Evolutionary conservation across 2,113 vertebrate genomes (phyloP).

Genomic region (Hydropotes inermis): DNA sequence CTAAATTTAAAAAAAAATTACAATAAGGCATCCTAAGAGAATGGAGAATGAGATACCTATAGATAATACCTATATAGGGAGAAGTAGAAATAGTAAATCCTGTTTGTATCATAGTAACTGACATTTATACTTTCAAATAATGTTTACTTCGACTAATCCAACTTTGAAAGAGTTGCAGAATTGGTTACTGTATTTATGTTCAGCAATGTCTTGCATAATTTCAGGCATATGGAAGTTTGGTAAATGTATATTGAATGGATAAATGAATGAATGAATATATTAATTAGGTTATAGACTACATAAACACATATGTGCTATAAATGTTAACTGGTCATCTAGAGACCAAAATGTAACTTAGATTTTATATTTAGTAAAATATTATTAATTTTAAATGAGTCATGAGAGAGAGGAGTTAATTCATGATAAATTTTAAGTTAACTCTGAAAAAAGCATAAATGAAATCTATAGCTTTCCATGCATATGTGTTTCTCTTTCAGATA

Average conservation of each 20-base stretch:
- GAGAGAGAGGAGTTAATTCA: neutral
- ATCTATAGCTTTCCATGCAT: neutral
- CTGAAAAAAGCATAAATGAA: neutral
- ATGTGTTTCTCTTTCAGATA: neutral
- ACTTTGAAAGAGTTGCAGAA: neutral
- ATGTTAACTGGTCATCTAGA: neutral
- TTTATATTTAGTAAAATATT: neutral
- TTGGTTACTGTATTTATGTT: neutral
- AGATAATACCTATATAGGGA: neutral
- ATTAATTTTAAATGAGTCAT: slow-evolving; percentile 22
- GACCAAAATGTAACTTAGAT: neutral
- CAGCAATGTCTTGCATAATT: neutral
- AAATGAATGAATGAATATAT: neutral
- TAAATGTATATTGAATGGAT: neutral
- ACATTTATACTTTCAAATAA: neutral
- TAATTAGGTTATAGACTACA: neutral
- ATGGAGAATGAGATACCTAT: neutral
- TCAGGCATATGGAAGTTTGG: neutral
- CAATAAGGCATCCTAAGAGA: neutral
- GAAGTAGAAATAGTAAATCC: neutral
- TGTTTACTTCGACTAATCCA: neutral
- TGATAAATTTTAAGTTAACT: neutral
- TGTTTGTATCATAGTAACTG: neutral
- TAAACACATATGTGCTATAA: neutral
- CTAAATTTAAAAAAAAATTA: neutral